Conservation (phyloP, 2,113 vertebrate genomes). For the Crotalus viridis region DNA sequence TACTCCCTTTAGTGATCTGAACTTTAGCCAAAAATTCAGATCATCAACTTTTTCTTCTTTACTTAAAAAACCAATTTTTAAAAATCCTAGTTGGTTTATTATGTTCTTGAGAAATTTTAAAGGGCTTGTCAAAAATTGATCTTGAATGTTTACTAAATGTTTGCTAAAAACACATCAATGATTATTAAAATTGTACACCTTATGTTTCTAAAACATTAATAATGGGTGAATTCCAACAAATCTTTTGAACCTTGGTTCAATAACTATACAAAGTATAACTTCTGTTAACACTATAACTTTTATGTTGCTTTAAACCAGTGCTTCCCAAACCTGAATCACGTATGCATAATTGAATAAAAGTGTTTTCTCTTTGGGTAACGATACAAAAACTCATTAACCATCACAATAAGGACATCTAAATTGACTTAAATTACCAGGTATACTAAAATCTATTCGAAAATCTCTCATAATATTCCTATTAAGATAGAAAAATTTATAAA, state of each 20-base stretch:
- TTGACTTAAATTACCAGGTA: background rate
- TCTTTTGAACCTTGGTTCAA: conserved; percentile 36
- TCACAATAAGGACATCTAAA: background rate
- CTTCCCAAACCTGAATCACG: background rate
- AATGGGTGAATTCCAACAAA: conserved; percentile 32
- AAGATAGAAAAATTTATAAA: background rate
- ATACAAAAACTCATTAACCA: background rate
- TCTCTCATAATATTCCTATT: background rate
- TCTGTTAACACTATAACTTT: background rate
- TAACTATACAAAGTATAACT: background rate
- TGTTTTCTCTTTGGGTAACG: background rate
- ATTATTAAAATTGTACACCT: background rate
- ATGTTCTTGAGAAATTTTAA: background rate
- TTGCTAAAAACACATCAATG: background rate
- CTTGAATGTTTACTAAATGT: background rate
- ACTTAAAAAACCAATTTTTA: background rate
- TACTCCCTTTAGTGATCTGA: background rate
- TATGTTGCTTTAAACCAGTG: background rate
- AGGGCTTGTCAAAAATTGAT: background rate
- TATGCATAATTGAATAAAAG: background rate
- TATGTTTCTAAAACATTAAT: background rate
- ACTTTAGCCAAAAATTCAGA: background rate
- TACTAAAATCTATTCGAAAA: background rate
- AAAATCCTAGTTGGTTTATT: background rate
- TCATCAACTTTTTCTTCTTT: background rate